Evolutionary conservation across 2,113 vertebrate genomes (phyloP).

Genomic region (Poecilia latipinna): DNA sequence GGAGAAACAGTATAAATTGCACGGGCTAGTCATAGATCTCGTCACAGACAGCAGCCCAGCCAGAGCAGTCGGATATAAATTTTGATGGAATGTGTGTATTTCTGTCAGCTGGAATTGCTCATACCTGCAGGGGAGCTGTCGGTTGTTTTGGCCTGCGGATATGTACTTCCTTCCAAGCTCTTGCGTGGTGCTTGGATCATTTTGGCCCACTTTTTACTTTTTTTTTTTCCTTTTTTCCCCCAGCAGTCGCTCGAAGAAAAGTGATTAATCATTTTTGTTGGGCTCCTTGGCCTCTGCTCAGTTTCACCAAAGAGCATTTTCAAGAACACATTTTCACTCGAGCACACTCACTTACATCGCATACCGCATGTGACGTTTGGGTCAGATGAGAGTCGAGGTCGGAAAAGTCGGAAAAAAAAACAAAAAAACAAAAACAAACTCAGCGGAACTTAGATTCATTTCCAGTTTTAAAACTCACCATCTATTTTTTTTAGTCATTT

Average conservation of each 20-base stretch:
- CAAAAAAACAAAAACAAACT: background rate
- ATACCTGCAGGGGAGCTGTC: slow-evolving; percentile 2
- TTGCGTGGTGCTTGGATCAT: background rate
- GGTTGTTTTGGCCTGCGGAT: background rate
- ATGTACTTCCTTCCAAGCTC: background rate
- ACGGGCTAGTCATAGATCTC: slow-evolving; percentile 45
- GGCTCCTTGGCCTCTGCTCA: background rate
- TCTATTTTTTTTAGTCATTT: too few species aligned
- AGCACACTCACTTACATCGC: background rate
- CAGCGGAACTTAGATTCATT: background rate
- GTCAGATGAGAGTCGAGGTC: background rate
- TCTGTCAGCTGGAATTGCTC: slow-evolving; percentile 23
- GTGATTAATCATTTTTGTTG: background rate
- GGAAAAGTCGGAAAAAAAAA: too few species aligned
- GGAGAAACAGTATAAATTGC: slow-evolving; percentile 48
- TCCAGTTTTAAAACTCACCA: background rate
- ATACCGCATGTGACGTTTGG: background rate
- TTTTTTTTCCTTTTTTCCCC: too few species aligned
- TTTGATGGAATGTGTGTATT: slow-evolving; percentile 28
- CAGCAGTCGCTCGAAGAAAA: background rate
- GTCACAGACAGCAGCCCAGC: slow-evolving; percentile 31
- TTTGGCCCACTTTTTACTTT: background rate
- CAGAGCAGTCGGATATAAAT: slow-evolving; percentile 16
- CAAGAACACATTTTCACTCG: background rate
- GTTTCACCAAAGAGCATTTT: background rate